These are phyloP conservation scores for Ennomos quercinarius DNA, from an alignment of 2,888 invertebrate species.

Conservation along the genomic window DNA sequence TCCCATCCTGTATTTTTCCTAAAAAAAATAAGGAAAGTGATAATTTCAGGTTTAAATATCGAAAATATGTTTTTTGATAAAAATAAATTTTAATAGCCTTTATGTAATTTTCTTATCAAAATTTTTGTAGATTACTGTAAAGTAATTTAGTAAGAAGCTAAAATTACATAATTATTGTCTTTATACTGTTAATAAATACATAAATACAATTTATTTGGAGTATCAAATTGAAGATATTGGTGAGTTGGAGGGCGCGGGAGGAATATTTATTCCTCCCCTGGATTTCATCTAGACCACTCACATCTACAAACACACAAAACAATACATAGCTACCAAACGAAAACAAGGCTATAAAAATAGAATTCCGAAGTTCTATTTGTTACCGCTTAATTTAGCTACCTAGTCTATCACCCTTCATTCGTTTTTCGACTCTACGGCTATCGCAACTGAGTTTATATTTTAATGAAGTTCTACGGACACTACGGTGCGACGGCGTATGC, in stretches of 20 bases:
- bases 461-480: slow-evolving; percentile 39
- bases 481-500: slow-evolving; percentile 45
- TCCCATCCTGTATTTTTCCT: not conserved
- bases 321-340: slow-evolving; percentile 10
- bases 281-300: not conserved
- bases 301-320: not conserved
- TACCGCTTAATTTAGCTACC: slow-evolving; percentile 44
- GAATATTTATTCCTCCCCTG: too few species aligned
- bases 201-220: too few species aligned
- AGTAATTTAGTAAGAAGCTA: too few species aligned
- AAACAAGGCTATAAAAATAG: slow-evolving; percentile 31
- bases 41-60: too few species aligned
- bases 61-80: too few species aligned
- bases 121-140: too few species aligned
- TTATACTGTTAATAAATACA: too few species aligned
- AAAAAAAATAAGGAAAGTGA: not conserved
- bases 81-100: too few species aligned
- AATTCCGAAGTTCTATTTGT: slow-evolving; percentile 45
- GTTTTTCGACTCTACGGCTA: slow-evolving; percentile 46
- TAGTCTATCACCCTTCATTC: slow-evolving; percentile 31
- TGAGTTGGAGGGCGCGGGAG: too few species aligned
- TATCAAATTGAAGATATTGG: too few species aligned
- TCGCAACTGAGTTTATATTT: slow-evolving; percentile 47
- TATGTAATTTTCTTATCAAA: too few species aligned
- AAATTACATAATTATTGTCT: too few species aligned